Conservation (phyloP, 2,888 invertebrate species). For the Ferrisia virgata region DNA sequence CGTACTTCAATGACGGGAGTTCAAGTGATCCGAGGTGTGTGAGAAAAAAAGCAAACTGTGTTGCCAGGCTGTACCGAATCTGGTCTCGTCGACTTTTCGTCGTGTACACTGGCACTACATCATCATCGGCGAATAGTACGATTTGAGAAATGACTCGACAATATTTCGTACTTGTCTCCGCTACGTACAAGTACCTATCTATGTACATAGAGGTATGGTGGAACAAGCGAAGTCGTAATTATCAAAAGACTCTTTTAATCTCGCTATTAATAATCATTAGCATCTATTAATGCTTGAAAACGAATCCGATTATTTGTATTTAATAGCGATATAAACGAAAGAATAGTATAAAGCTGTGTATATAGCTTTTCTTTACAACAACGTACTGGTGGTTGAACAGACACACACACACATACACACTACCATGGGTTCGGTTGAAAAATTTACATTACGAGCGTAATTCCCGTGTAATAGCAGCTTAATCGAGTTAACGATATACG, state of each 20-base stretch:
- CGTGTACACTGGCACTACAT: background rate
- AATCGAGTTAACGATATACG: background rate
- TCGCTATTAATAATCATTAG: conserved; percentile 28
- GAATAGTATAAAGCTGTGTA: too few relatives aligned
- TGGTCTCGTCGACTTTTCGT: background rate
- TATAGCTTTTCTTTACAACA: background rate
- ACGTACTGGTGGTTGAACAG: background rate
- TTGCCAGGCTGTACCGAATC: background rate
- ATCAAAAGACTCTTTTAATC: conserved; percentile 4
- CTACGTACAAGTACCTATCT: background rate
- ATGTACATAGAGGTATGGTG: background rate
- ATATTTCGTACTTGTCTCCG: background rate
- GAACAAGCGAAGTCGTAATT: conserved; percentile 23
- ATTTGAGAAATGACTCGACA: conserved; percentile 6
- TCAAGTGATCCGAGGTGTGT: background rate
- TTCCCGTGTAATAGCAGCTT: background rate
- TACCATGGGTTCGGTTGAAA: background rate
- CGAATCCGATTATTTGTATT: conserved; percentile 26
- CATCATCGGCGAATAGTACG: background rate
- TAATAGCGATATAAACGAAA: conserved; percentile 18
- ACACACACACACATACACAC: background rate
- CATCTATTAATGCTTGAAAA: conserved; percentile 30
- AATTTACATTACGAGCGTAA: background rate
- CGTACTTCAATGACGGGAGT: background rate
- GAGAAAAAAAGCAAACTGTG: background rate